Conservation (phyloP, 2,797 vertebrate genomes). For the Discoglossus pictus region DNA sequence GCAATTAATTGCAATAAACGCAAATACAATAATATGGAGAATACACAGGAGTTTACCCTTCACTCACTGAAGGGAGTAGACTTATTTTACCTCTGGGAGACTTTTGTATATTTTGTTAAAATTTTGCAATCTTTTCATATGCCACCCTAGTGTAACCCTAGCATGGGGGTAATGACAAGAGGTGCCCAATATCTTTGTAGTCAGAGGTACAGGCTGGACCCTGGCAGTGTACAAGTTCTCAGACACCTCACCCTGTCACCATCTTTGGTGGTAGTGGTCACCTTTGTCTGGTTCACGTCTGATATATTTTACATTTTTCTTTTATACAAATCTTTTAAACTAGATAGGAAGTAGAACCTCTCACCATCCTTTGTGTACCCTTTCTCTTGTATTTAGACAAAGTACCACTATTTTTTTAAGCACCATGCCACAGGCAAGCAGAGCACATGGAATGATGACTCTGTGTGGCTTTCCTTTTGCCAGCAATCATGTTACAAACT, state of each 20-base stretch:
- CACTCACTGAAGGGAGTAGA: no score
- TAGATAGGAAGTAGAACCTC: neutral
- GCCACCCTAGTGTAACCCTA: neutral
- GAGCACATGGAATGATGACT: neutral
- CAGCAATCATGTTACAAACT: constrained; percentile 14
- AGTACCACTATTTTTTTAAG: constrained; percentile 22
- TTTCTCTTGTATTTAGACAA: constrained; percentile 9
- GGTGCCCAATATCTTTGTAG: constrained; percentile 6
- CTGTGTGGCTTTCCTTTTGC: constrained; percentile 9
- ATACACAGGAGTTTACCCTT: no score
- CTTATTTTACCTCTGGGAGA: neutral
- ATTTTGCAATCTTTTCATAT: constrained; percentile 11
- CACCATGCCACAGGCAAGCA: constrained; percentile 26
- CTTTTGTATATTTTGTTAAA: neutral
- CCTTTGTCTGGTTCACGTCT: constrained; percentile 3
- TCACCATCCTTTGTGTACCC: neutral
- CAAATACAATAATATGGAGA: no score
- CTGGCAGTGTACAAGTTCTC: no score
- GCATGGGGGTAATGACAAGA: neutral
- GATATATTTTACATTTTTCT: constrained; percentile 35
- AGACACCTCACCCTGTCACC: no score
- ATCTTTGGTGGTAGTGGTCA: no score
- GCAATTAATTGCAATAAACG: no score
- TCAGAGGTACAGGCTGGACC: neutral
- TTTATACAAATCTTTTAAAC: constrained; percentile 8